Evolutionary conservation across 2,113 vertebrate genomes (phyloP).

Genomic region (Nicator chloris): DNA sequence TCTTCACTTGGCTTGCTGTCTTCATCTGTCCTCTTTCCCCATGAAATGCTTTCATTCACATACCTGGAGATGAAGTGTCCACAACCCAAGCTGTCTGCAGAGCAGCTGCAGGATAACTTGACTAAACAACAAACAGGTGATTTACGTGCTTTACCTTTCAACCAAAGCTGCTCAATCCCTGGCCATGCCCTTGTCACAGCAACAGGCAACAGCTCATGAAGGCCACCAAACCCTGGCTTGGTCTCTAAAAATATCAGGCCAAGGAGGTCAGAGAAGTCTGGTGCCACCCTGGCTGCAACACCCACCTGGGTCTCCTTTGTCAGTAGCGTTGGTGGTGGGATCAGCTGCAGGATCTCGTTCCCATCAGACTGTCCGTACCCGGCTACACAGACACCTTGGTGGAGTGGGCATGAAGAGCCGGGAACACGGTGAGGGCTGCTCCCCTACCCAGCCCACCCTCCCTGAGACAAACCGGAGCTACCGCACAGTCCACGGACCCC

Average conservation of each 20-base stretch:
- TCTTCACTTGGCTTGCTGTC: not conserved
- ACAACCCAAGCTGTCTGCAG: not conserved
- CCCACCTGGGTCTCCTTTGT: slow-evolving; percentile 82
- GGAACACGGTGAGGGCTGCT: not conserved
- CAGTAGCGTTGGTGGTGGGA: slow-evolving; percentile 78
- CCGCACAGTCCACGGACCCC: not conserved
- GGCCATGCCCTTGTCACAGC: not conserved
- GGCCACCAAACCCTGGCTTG: not conserved
- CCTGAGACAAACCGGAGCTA: not conserved
- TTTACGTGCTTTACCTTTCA: not conserved
- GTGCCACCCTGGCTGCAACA: not conserved
- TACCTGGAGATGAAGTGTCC: not conserved
- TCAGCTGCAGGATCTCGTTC: slow-evolving; percentile 87
- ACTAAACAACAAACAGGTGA: not conserved
- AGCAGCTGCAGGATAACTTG: not conserved
- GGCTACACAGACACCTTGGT: slow-evolving; percentile 80
- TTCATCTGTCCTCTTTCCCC: not conserved
- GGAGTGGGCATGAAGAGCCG: not conserved
- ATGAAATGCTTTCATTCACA: rapidly evolving
- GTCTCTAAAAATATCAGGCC: not conserved
- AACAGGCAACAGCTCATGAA: not conserved
- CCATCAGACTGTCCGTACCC: slow-evolving; percentile 61
- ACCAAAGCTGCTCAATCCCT: not conserved
- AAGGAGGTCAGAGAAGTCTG: no score
- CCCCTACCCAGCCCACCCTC: not conserved